Percentiles rank a stretch among this genome's conserved stretches.
Conservation (phyloP, 1,140 invertebrate species). For the Batillaria attramentaria region DNA sequence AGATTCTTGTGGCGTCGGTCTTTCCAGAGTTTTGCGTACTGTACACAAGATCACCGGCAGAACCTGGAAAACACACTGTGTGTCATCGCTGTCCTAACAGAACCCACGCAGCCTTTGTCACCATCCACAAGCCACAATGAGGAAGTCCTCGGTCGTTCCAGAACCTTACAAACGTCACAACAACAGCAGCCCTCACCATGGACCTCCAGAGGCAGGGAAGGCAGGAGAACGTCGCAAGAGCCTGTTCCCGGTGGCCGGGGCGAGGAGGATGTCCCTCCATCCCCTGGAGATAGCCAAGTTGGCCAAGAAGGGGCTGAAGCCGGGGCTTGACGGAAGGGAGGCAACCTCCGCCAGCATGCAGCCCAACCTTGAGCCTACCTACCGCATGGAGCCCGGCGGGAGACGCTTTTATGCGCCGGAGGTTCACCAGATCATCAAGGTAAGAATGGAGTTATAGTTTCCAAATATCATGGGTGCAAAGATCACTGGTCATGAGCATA, state of each 20-base stretch:
- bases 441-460: background rate
- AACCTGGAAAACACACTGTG: background rate
- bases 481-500: too few relatives aligned
- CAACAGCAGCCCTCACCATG: background rate
- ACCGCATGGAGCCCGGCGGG: slow-evolving; percentile 58
- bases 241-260: slow-evolving; percentile 9
- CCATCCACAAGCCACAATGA: background rate
- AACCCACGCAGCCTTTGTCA: too few relatives aligned
- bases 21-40: background rate
- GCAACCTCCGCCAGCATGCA: slow-evolving; percentile 2
- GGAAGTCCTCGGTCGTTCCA: background rate
- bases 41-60: background rate
- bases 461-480: too few relatives aligned
- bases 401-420: slow-evolving; percentile 15
- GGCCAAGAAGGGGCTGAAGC: background rate
- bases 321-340: slow-evolving; percentile 6
- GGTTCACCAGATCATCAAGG: slow-evolving; percentile 24
- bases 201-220: background rate
- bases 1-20: background rate
- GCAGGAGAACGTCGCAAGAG: slow-evolving; percentile 16
- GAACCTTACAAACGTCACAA: slow-evolving; percentile 13
- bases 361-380: slow-evolving; percentile 49
- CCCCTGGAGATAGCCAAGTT: background rate
- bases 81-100: background rate
- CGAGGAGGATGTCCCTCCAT: slow-evolving; percentile 8